Conservation (phyloP, 2,113 vertebrate genomes). For the Prionailurus viverrinus region DNA sequence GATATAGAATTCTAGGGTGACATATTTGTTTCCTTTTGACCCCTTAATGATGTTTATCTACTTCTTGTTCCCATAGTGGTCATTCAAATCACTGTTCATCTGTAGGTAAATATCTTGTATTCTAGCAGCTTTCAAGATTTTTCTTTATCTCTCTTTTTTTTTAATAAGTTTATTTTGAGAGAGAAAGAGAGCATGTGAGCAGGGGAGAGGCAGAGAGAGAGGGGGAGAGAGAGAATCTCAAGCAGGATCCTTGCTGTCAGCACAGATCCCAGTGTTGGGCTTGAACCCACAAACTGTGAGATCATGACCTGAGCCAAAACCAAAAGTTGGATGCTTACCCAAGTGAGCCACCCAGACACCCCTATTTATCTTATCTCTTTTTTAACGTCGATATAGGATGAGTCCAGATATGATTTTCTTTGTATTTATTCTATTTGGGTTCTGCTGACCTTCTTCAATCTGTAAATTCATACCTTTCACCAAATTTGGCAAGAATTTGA, state of each 20-base stretch:
- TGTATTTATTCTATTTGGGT: neutral
- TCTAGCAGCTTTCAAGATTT: neutral
- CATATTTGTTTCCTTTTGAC: neutral
- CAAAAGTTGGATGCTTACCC: no score
- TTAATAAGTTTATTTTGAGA: no score
- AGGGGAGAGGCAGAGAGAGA: no score
- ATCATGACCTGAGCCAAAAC: no score
- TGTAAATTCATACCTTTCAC: neutral
- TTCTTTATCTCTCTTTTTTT: neutral
- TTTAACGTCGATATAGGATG: neutral
- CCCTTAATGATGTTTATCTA: neutral
- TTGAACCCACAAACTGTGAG: no score
- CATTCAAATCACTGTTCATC: neutral
- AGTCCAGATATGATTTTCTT: neutral
- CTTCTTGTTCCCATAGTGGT: neutral
- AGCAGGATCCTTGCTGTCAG: no score
- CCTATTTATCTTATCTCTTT: neutral
- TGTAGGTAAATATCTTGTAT: neutral
- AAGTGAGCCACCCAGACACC: no score
- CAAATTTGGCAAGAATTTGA: constrained; percentile 9
- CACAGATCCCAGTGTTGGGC: no score
- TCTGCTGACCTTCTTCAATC: neutral
- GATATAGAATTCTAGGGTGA: neutral
- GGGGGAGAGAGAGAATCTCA: no score
- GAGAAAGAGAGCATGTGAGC: no score